phyloP scores from a whole-genome alignment of 2,113 vertebrate genomes.

The Osmerus eperlanus region DNA sequence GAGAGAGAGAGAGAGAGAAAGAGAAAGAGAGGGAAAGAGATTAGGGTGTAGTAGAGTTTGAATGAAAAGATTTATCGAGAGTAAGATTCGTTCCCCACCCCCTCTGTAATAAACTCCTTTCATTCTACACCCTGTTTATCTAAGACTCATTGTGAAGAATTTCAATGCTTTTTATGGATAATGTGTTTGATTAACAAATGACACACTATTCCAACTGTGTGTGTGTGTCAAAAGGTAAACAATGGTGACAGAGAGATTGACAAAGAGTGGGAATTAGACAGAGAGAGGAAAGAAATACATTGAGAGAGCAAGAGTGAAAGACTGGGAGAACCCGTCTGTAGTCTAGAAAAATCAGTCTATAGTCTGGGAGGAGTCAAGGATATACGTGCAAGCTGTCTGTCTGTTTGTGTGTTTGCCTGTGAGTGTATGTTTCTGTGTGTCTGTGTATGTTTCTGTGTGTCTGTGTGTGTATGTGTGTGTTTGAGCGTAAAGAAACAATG shows the following conservation, averaged over 20 bases:
- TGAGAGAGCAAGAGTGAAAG: neutral
- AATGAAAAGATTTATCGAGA: too few species aligned
- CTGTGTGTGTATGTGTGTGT: neutral
- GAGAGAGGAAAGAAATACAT: neutral
- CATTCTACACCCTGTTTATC: too few species aligned
- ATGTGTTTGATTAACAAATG: too few species aligned
- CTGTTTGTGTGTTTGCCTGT: neutral
- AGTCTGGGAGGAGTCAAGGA: too few species aligned
- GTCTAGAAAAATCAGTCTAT: too few species aligned
- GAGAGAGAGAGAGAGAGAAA: too few species aligned
- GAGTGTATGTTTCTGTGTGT: neutral
- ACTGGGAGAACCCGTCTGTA: neutral
- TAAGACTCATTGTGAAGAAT: too few species aligned
- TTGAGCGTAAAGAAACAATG: neutral
- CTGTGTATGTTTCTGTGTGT: neutral
- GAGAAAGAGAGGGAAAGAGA: too few species aligned
- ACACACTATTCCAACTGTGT: neutral
- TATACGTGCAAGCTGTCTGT: slow-evolving; percentile 19
- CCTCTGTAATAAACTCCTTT: too few species aligned
- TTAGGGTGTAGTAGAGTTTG: too few species aligned
- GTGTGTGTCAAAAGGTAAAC: neutral
- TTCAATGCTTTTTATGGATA: too few species aligned
- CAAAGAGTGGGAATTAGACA: neutral
- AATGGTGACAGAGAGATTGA: neutral
- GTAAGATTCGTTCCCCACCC: too few species aligned